Conservation (phyloP, 2,888 invertebrate species). For the Mantis religiosa region DNA sequence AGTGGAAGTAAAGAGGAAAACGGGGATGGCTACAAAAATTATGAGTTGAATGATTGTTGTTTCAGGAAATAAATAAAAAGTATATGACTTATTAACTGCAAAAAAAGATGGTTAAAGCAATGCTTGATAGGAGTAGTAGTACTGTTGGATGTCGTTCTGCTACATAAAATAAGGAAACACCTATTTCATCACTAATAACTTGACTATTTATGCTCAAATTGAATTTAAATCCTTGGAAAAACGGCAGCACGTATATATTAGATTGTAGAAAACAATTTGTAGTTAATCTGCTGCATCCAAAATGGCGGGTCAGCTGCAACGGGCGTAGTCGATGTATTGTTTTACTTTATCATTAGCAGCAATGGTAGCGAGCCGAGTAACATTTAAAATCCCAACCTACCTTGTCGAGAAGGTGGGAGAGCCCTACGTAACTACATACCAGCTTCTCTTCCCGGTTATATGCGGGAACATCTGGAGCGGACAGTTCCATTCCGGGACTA, state of each 20-base stretch:
- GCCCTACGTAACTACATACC: not conserved
- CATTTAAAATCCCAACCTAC: not conserved
- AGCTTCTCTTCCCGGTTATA: not conserved
- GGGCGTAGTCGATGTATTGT: not conserved
- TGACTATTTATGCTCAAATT: no score
- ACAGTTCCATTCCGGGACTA: constrained; percentile 29
- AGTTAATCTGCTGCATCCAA: not conserved
- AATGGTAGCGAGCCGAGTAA: not conserved
- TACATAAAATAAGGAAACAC: no score
- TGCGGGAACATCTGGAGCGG: constrained; percentile 30
- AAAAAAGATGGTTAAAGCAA: no score
- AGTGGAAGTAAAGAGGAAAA: no score
- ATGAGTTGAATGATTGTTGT: no score
- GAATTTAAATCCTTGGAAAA: not conserved
- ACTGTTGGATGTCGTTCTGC: no score
- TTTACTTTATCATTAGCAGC: not conserved
- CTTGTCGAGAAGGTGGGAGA: not conserved
- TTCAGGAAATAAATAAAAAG: no score
- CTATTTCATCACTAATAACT: no score
- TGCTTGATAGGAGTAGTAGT: no score
- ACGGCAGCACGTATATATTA: not conserved
- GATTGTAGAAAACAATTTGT: not conserved
- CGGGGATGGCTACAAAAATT: no score
- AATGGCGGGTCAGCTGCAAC: not conserved
- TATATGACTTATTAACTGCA: no score